A percentile compares a stretch with the other conserved stretches of the same genome.
Evolutionary conservation across 2,797 vertebrate genomes (phyloP).

Genomic region (Danionella dracula): DNA sequence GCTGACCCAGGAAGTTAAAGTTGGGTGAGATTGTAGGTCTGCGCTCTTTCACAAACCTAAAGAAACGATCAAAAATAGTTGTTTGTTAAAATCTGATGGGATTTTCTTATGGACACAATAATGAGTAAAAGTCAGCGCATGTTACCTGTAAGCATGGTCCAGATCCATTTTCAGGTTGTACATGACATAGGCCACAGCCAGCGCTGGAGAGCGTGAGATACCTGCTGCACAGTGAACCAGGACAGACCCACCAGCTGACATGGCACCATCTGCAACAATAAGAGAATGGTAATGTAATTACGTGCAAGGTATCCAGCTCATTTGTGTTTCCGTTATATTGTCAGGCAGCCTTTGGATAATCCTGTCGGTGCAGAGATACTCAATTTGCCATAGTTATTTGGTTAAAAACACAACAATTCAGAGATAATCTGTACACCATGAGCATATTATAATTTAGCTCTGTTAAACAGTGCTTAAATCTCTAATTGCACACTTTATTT

Average conservation of each 20-base stretch:
- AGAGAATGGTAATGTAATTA: too few species aligned
- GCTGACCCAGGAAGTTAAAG: constrained; percentile 77
- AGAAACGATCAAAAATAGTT: constrained; percentile 14
- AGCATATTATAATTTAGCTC: too few species aligned
- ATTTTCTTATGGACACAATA: too few species aligned
- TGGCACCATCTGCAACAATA: constrained; percentile 56
- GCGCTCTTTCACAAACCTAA: constrained; percentile 76
- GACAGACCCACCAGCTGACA: constrained; percentile 64
- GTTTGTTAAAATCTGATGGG: not conserved
- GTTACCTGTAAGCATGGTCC: constrained; percentile 70
- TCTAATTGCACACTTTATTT: too few species aligned
- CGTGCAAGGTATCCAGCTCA: too few species aligned
- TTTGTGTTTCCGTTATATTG: too few species aligned
- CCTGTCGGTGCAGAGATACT: too few species aligned
- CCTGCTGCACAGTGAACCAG: constrained; percentile 74
- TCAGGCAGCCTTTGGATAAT: too few species aligned
- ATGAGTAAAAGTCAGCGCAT: not conserved
- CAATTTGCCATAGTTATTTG: too few species aligned
- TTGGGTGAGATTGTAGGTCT: constrained; percentile 75
- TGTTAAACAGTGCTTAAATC: too few species aligned
- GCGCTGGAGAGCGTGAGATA: constrained; percentile 72
- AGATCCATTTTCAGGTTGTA: constrained; percentile 66
- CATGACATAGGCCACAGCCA: constrained; percentile 73
- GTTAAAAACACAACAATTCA: too few species aligned
- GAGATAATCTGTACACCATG: too few species aligned